A percentile compares a stretch with the other conserved stretches of the same genome.
Conservation (phyloP, 2,888 invertebrate species). For the Piscicola geometra region DNA sequence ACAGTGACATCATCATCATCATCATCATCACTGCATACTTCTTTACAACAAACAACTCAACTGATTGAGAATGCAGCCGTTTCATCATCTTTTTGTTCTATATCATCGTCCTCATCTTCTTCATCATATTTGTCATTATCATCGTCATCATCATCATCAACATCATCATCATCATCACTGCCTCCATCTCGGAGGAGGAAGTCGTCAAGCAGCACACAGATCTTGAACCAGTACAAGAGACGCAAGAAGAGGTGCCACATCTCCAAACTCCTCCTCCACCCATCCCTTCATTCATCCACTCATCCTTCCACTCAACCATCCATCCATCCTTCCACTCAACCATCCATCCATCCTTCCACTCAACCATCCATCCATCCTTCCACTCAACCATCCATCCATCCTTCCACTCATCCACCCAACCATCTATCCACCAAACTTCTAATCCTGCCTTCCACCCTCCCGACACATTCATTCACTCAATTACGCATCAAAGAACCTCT, state of each 20-base stretch:
- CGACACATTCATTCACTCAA: too few species aligned
- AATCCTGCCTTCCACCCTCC: too few species aligned
- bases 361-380: not conserved
- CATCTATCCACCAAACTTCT: too few species aligned
- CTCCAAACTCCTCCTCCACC: not conserved
- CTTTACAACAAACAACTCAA: too few species aligned
- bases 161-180: not conserved
- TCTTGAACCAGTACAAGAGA: slow-evolving; percentile 11
- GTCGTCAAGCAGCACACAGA: not conserved
- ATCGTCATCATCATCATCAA: not conserved
- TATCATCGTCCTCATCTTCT: not conserved
- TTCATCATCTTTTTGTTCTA: not conserved
- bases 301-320: not conserved
- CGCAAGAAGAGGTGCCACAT: not conserved
- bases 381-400: not conserved
- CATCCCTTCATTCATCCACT: not conserved
- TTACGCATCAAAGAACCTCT: too few species aligned
- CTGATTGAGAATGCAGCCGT: too few species aligned
- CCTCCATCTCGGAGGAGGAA: not conserved
- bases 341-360: not conserved
- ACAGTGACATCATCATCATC: too few species aligned
- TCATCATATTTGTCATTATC: not conserved
- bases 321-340: not conserved
- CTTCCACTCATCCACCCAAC: not conserved
- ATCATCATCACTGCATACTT: too few species aligned